Evolutionary conservation across 1,140 invertebrate genomes (phyloP).

Genomic region (Penaeus vannamei): DNA sequence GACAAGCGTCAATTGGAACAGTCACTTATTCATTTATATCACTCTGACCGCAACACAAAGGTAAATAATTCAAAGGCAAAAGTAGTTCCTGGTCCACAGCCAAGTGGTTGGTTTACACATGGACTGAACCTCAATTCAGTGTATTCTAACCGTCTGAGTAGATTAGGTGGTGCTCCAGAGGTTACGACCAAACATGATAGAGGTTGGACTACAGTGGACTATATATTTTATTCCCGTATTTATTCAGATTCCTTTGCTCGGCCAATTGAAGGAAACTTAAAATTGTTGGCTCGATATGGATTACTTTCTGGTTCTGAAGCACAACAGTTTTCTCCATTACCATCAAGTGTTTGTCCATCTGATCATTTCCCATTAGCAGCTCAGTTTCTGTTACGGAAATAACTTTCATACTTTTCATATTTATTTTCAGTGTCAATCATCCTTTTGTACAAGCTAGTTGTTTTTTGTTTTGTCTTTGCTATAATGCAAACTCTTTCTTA

Average conservation of each 20-base stretch:
- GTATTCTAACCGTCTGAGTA: slow-evolving; percentile 69
- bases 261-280: slow-evolving; percentile 72
- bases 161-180: slow-evolving; percentile 71
- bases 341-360: slow-evolving; percentile 82
- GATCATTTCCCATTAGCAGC: slow-evolving; percentile 84
- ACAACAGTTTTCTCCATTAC: slow-evolving; percentile 77
- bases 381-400: slow-evolving; percentile 73
- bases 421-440: too few species aligned
- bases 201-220: slow-evolving; percentile 85
- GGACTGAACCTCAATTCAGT: slow-evolving; percentile 70
- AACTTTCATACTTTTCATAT: too few species aligned
- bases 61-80: background rate
- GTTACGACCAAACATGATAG: slow-evolving; percentile 81
- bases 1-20: slow-evolving; percentile 62
- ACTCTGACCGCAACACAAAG: slow-evolving; percentile 24
- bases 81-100: slow-evolving; percentile 43
- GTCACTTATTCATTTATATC: slow-evolving; percentile 38
- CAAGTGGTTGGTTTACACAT: slow-evolving; percentile 70
- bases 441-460: too few species aligned
- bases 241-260: slow-evolving; percentile 52
- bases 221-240: slow-evolving; percentile 81
- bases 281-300: slow-evolving; percentile 77
- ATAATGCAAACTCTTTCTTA: too few species aligned
- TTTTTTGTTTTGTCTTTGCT: too few species aligned
- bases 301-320: slow-evolving; percentile 79